phyloP scores from a whole-genome alignment of 2,888 invertebrate species.

The Drosophila recens region DNA sequence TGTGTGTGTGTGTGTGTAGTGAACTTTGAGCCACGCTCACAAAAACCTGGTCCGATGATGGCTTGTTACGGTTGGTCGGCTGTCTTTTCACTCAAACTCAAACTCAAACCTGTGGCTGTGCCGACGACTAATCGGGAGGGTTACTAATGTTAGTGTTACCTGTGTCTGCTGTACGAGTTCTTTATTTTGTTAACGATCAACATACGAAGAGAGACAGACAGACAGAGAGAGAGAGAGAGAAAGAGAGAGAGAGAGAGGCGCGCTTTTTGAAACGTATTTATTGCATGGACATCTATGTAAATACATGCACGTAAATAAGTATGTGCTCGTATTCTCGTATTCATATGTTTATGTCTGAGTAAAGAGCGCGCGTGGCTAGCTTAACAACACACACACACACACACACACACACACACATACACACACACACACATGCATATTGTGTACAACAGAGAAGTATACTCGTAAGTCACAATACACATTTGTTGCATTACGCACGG shows the following conservation, averaged over 20 bases:
- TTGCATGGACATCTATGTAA: not conserved
- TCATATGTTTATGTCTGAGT: not conserved
- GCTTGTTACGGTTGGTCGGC: slow-evolving; percentile 73
- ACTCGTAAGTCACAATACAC: not conserved
- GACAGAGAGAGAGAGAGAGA: not conserved
- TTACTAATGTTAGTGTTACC: slow-evolving; percentile 30
- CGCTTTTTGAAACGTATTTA: slow-evolving; percentile 25
- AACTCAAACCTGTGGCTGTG: slow-evolving; percentile 33
- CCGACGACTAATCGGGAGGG: slow-evolving; percentile 65
- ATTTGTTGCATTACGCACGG: slow-evolving; percentile 10
- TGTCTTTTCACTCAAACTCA: slow-evolving; percentile 73
- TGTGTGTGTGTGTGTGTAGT: slow-evolving; percentile 14
- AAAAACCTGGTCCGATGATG: slow-evolving; percentile 51
- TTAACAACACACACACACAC: not conserved
- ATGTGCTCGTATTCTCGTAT: not conserved
- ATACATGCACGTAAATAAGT: not conserved
- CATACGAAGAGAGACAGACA: not conserved
- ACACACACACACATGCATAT: not conserved
- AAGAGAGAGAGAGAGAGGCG: slow-evolving; percentile 26
- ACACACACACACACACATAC: too few species aligned
- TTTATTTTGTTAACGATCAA: slow-evolving; percentile 5
- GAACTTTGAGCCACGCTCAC: slow-evolving; percentile 60
- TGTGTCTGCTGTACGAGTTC: slow-evolving; percentile 18
- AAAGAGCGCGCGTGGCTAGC: slow-evolving; percentile 4
- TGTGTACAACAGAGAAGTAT: not conserved